Evolutionary conservation across 1,140 invertebrate genomes (phyloP).

Genomic region (Grapholita molesta): DNA sequence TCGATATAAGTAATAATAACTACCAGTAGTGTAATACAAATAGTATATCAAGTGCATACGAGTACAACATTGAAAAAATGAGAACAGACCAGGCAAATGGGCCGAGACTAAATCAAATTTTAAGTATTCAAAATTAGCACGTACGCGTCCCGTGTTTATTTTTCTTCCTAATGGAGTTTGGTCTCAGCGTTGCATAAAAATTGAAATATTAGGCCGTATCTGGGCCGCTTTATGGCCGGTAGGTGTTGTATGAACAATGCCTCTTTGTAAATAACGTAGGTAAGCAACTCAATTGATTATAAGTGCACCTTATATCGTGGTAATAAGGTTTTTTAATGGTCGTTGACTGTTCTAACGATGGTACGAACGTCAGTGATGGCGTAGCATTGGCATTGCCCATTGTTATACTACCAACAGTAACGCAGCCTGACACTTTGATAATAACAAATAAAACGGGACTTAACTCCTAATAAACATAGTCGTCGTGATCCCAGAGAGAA

Average conservation of each 20-base stretch:
- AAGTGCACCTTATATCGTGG: background rate
- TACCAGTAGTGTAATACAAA: too few species aligned
- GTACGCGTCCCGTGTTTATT: background rate
- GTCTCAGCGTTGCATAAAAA: slow-evolving; percentile 25
- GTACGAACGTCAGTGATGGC: background rate
- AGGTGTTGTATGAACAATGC: slow-evolving; percentile 35
- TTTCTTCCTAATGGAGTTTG: background rate
- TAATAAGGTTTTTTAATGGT: background rate
- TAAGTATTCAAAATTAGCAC: background rate
- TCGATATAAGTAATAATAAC: too few species aligned
- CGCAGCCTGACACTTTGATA: slow-evolving; percentile 19
- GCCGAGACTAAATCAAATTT: background rate
- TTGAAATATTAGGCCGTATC: slow-evolving; percentile 28
- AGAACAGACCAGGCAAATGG: background rate
- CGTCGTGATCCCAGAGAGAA: too few species aligned
- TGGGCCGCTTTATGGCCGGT: slow-evolving; percentile 31
- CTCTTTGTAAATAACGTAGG: slow-evolving; percentile 31
- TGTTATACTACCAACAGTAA: slow-evolving; percentile 32
- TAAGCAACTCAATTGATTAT: background rate
- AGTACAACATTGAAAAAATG: background rate
- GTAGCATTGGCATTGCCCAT: slow-evolving; percentile 30
- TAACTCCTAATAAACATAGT: too few species aligned
- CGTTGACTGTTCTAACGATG: background rate
- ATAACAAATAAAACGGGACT: background rate
- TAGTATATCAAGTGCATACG: too few species aligned